Base-by-base conservation (phyloP, 2,797 vertebrate species). In the Danio aesculapii region DNA sequence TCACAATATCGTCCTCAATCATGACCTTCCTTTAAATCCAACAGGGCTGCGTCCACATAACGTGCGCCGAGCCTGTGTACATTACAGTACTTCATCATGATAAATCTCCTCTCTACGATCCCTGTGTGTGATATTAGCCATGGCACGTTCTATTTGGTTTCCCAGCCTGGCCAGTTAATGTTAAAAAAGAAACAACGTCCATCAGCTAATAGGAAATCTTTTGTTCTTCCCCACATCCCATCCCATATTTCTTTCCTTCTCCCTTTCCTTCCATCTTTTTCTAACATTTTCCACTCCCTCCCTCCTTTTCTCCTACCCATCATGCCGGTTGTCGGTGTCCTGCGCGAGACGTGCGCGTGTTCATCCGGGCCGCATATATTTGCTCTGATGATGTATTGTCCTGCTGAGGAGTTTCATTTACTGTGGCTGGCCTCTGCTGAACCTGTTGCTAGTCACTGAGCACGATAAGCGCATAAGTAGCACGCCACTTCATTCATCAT, bases 371-470 rank as follows among this genome's bases (percentile, higher is more conserved):
- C 89, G 94, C 93, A 96, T 98, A 96, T 94, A 96, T 98, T 98
- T 96, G 95, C 95, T 94, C 93, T 95, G 96, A 97, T 99, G 98
- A 99, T 99, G 96, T 98, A 98, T 99, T 97, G 97, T 98, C 95
- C 96, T 95, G 94, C 94, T 95, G 94, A 94, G 94, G 96, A 97
- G 98, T 98, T 98, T 99, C 96, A 99, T 99, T 99, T 98, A 98
- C 97, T 95, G 95, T 94, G 91, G 93, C 92, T 97, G 97, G 96
- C 98, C 97, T 98, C 97, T 96, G 95, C 96, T 97, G 97, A 99
- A 99, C 97, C 97, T 98, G 97, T 98, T 98, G 96, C 97, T 97
- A 97, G 95, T 97, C 96, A 95, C 94, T 92, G 95, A 97, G 95
- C 96, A 96, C 95, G 96, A 98, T 98, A 97, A 98, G 97, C 96